Base-by-base conservation (phyloP, 2,888 invertebrate genomes). In the Mylabris sibirica region DNA sequence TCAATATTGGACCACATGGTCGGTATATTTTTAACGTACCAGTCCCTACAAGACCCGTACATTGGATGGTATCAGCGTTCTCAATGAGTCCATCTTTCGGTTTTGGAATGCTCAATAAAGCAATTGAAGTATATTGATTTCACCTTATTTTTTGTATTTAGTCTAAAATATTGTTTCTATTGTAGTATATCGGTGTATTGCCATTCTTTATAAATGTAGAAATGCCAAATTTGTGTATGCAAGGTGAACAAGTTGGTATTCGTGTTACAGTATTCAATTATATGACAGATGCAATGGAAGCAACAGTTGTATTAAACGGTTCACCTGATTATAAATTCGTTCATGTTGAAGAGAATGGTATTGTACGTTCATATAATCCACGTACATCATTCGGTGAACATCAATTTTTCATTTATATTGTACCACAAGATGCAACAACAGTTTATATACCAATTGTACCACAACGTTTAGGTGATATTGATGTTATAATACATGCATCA, bases 121-220 rank as follows among this genome's bases (percentile, higher is more conserved):
- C 97, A 0, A 88, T 95, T 53, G 92, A 91, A 79, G 92, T 93
- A 84, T 80, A 80, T 71, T 59, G 3, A 14, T 38, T 8, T 63
- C n/a, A 44, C 59, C 59, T 24, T 3, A 38, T 12, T 38, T 34
- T 4, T 30, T 12, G 11, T 44, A 24, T 20, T 20, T 9, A 20
- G 44, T 26, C 65, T 61, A 0, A 53, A 14, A 22, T 8, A 41
- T 41, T 17, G 3, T 24, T 64, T 44, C 17, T 14, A 63, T 64
- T 74, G 1, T 86, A 94, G 90, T 97, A 97, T 84, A 91, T 93
- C 30, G 97, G 96, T 14, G 93, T 96, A 0, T 87, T 96, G 49
- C 97, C 97, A 17, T 97, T 98, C 89, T 98, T 94, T 86, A 97
- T 98, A 77, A 95, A 95, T 79, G 93, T 97, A 62, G 98, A 98